These are phyloP conservation scores for Drosophila parabipectinata DNA, from an alignment of 1,140 invertebrate genomes.

Conservation along the genomic window DNA sequence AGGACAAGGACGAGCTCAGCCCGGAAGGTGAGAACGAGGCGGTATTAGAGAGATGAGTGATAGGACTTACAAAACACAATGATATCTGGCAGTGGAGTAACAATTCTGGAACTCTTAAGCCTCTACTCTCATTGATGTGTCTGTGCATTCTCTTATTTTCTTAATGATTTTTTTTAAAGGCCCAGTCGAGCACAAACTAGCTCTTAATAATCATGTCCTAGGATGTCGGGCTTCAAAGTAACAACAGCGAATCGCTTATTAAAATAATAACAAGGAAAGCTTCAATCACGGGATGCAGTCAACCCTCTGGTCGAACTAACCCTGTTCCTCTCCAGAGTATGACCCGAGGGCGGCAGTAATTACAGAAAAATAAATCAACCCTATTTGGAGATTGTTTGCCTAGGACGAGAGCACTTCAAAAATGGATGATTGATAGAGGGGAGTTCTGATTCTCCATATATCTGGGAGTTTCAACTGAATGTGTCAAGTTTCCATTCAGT, in stretches of 20 bases:
- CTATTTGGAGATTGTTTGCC: slow-evolving; percentile 7
- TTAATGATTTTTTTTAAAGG: not conserved
- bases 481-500: too few species aligned
- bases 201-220: too few species aligned
- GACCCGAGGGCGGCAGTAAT: slow-evolving; percentile 24
- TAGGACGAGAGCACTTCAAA: not conserved
- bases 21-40: slow-evolving; percentile 22
- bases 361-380: slow-evolving; percentile 54
- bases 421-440: too few species aligned
- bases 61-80: not conserved
- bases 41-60: slow-evolving; percentile 15
- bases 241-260: slow-evolving; percentile 64
- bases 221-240: slow-evolving; percentile 7
- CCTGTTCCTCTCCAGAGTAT: slow-evolving; percentile 3
- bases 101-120: not conserved
- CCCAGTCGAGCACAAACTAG: not conserved
- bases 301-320: slow-evolving; percentile 57
- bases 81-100: too few species aligned
- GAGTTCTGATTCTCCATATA: too few species aligned
- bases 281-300: slow-evolving; percentile 34
- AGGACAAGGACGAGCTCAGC: slow-evolving; percentile 3
- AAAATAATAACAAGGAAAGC: slow-evolving; percentile 69
- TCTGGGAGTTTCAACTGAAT: too few species aligned
- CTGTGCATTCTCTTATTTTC: not conserved
- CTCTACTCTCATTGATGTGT: too few species aligned